phyloP scores from a whole-genome alignment of 2,888 invertebrate genomes.

The Poecilus cupreus region DNA sequence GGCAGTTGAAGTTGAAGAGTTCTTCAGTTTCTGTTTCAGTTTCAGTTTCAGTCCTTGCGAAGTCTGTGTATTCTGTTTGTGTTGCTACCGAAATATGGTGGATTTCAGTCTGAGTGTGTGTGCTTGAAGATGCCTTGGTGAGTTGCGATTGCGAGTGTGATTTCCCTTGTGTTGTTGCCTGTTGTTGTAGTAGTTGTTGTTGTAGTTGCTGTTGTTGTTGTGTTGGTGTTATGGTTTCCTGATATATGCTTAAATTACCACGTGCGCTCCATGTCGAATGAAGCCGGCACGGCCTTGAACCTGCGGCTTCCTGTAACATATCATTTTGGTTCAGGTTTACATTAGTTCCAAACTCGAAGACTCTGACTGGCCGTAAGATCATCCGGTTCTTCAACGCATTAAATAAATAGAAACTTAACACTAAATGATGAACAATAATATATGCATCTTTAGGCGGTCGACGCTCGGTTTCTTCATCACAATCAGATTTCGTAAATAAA shows the following conservation, averaged over 20 bases:
- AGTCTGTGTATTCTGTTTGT: conserved; percentile 48
- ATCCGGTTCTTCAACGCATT: neutral
- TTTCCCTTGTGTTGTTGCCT: neutral
- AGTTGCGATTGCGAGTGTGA: neutral
- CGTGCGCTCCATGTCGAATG: conserved; percentile 52
- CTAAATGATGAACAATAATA: conserved; percentile 13
- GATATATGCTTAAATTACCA: conserved; percentile 48
- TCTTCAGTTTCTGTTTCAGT: too few species aligned
- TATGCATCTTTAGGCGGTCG: neutral
- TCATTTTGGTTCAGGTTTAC: conserved; percentile 12
- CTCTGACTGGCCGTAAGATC: neutral
- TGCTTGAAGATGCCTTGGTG: neutral
- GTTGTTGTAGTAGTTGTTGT: neutral
- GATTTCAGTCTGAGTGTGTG: conserved; percentile 33
- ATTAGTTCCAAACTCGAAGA: neutral
- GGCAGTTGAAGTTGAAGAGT: neutral
- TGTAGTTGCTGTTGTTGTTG: conserved; percentile 4
- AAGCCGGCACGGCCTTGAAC: conserved; percentile 55
- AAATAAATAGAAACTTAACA: neutral
- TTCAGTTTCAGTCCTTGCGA: neutral
- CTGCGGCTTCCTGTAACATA: conserved; percentile 58
- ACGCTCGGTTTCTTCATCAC: neutral
- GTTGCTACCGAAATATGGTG: conserved; percentile 27
- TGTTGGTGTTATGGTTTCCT: conserved; percentile 35
- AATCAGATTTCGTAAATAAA: conserved; percentile 4